Evolutionary conservation across 2,797 vertebrate genomes (phyloP), one percentile per base, ranked within the genome.

Genomic region (Cyprinodon diabolis): DNA sequence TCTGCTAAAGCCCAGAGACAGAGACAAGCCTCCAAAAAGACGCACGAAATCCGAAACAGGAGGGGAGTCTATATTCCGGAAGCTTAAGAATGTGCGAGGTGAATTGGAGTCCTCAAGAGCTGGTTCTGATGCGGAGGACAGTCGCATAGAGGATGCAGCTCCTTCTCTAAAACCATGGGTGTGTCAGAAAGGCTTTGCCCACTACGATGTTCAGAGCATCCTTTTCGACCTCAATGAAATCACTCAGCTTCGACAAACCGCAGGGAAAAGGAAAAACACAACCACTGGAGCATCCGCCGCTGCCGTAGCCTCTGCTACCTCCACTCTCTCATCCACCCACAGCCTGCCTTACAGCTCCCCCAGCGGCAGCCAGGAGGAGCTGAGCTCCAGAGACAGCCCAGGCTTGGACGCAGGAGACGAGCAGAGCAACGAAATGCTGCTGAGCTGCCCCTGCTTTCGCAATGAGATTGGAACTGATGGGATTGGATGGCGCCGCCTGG

Each of bases 61-160:
- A 37, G 97, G 98, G 23, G 98, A 98, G 14, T 99, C 97, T 68
- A 99, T 99, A 93, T 99, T 99, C 85, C 96, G 97, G 67, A 99
- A 99, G 80, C 94, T 99, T 83, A 95, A 97, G 65, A 97, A 95
- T 79, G 96, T 95, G 70, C 96, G 97, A 84, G 96, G 95, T 47
- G 98, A 99, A 81, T 94, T 93, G 5, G 97, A 90, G 93, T 97
- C 97, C 4, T 95, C 96, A 0, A 90, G 86, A 82, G 84, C 74
- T 0, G 94, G 94, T 6, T 97, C 96, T 2, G 97, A 99, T 37
- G 91, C 92, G 6, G 98, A 99, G 83, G 98, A 99, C 83, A 94
- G 93, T 80, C 93, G 96, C 43, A 96, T 93, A 10, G 98, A 98
- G 66, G 97, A 98, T 21, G 92, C 88, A 0, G 82, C 94, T 73